Conservation (phyloP, 2,797 vertebrate species). For the Cephalopachus bancanus region DNA sequence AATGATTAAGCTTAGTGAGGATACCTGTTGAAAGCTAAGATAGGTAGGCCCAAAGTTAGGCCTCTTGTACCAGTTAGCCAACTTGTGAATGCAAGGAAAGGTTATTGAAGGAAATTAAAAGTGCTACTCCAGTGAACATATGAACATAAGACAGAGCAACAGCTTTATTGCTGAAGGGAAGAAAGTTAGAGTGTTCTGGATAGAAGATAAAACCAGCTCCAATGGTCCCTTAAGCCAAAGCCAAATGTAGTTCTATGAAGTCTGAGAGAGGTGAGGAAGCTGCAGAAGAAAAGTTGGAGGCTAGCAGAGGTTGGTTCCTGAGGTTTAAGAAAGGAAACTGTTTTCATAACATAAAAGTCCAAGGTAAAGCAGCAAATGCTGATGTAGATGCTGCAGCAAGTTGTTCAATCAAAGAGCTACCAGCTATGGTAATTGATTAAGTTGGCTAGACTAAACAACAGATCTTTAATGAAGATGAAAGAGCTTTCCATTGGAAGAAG, state of each 20-base stretch:
- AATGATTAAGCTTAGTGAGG: background rate
- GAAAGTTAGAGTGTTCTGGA: background rate
- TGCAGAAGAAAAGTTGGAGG: background rate
- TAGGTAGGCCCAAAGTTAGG: background rate
- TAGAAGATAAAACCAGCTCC: background rate
- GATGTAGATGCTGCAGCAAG: background rate
- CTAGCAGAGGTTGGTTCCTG: background rate
- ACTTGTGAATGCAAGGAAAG: background rate
- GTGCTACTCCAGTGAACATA: background rate
- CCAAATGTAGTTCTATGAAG: background rate
- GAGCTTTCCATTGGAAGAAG: background rate
- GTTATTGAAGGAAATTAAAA: background rate
- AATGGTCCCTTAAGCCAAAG: background rate
- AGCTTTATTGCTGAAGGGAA: background rate
- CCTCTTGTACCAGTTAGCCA: background rate
- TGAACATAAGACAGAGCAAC: background rate
- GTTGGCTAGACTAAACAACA: background rate
- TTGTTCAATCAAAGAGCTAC: background rate
- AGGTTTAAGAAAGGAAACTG: background rate
- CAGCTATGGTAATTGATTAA: background rate
- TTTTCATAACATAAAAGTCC: background rate
- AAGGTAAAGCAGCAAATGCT: background rate
- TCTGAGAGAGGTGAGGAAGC: background rate
- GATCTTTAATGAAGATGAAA: background rate
- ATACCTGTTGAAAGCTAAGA: background rate